Base-by-base conservation (phyloP, 2,888 invertebrate genomes). In the Opisthograptis luteolata region DNA sequence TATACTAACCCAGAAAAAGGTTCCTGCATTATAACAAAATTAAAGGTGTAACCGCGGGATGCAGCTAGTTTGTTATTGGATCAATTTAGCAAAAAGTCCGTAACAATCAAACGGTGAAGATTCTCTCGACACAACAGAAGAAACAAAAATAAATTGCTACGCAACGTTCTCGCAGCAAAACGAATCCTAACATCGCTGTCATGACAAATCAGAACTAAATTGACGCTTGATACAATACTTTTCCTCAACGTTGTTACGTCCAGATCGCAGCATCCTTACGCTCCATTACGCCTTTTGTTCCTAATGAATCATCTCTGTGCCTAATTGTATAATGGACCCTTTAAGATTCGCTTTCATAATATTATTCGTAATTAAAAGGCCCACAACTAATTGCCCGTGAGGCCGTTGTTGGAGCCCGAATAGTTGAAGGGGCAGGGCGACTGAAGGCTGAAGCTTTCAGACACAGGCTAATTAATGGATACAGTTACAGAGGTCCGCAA, bases 261-360 rank as follows among this genome's bases (percentile, higher is more conserved):
- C 55, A 61, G 74, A 75, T 77, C 68, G 70, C 62, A 57, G 66
- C 53, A 69, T 68, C 68, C 79, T 84, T 74, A 76, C 86, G 79
- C 73, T 69, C 79, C 85, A 88, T 88, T 87, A 87, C 80, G 70
- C 79, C 85, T 76, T 85, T 87, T 87, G 81, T 81, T 70, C 56
- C 46, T 70, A 75, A 76, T 78, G 81, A 83, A 81, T 83, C 79
- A 81, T 66, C 73, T 70, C 72, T 76, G 77, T 52, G 78, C 76
- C 80, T 87, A 87, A 88, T 87, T 87, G 85, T 83, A 79, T 78
- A 68, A 70, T 76, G 71, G 70, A 40, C 73, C 70, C 77, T 78
- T 79, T 76, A 73, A 77, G 68, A 73, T 71, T 78, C 74, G 78
- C 73, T 67, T 75, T 77, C 74, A 79, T 84, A 78, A 84, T 82